These are phyloP conservation scores for Penaeus chinensis DNA, from an alignment of 1,140 invertebrate genomes.

Conservation along the genomic window DNA sequence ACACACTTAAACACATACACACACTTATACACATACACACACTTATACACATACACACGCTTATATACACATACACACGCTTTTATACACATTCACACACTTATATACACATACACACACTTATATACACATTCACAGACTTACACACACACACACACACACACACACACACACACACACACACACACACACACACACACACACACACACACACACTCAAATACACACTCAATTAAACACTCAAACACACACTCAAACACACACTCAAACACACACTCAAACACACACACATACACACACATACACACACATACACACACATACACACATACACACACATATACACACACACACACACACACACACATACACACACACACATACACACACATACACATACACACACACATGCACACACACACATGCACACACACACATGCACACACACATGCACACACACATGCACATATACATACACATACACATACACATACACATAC, in stretches of 20 bases:
- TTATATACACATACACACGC: background rate
- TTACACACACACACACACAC: background rate
- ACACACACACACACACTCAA: background rate
- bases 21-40: background rate
- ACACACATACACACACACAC: background rate
- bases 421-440: no score
- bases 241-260: background rate
- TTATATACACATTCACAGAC: no score
- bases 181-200: background rate
- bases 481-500: no score
- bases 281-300: background rate
- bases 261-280: background rate
- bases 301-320: background rate
- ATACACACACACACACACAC: background rate
- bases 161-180: background rate
- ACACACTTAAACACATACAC: background rate
- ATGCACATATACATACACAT: no score
- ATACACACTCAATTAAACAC: no score
- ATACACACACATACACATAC: background rate
- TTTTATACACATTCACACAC: no score
- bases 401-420: background rate
- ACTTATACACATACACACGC: background rate
- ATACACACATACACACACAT: background rate
- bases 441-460: no score
- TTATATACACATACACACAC: no score